phyloP scores from a whole-genome alignment of 2,113 vertebrate genomes.

The Castor canadensis region DNA sequence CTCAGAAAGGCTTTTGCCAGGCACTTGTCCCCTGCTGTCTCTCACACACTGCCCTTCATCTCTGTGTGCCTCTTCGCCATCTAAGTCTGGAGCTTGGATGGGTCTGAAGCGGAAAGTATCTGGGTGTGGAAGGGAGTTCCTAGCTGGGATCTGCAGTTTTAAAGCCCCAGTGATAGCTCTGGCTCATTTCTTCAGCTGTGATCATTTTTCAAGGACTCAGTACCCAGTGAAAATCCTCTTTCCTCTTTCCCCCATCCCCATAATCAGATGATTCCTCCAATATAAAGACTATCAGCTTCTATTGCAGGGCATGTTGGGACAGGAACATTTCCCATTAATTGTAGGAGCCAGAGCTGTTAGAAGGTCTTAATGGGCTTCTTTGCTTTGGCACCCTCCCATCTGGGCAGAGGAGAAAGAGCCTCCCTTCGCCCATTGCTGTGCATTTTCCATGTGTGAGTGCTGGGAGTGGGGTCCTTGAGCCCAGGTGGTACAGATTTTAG shows the following conservation, averaged over 20 bases:
- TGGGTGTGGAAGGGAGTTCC: neutral
- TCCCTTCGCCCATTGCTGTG: neutral
- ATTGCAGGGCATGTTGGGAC: neutral
- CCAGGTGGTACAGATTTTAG: neutral
- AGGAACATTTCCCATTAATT: neutral
- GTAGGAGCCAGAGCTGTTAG: neutral
- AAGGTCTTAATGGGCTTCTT: neutral
- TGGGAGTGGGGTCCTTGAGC: neutral
- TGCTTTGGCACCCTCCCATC: neutral
- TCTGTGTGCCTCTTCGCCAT: neutral
- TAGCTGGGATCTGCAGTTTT: neutral
- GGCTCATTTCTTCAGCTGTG: neutral
- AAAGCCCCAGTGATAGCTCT: neutral
- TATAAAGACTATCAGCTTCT: neutral
- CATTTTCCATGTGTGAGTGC: neutral
- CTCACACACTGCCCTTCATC: neutral
- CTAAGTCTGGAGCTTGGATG: neutral
- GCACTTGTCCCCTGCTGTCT: neutral
- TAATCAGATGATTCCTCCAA: neutral
- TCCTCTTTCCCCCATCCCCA: neutral
- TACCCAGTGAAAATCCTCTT: neutral
- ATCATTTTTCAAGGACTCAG: neutral
- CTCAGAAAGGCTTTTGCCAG: neutral
- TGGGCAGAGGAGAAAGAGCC: neutral
- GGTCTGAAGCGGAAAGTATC: neutral